These are phyloP conservation scores for Paguma larvata DNA, from an alignment of 2,797 vertebrate genomes.

Conservation along the genomic window DNA sequence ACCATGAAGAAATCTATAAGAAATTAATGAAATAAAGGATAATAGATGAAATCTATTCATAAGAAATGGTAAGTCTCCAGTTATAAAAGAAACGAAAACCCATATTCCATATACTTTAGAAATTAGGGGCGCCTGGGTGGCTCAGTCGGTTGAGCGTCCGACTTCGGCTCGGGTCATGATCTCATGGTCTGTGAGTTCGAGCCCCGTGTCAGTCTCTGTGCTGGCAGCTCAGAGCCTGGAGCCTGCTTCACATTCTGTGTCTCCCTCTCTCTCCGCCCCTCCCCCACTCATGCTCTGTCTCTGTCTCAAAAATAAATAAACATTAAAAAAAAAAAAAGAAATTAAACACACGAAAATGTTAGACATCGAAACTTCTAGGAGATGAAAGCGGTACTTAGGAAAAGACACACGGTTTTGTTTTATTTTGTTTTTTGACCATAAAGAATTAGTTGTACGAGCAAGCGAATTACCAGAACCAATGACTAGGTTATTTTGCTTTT, in stretches of 20 bases:
- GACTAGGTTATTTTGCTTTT: constrained; percentile 36
- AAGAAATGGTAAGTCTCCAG: not conserved
- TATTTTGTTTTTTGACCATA: too few relatives aligned
- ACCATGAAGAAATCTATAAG: not conserved
- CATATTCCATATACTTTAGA: not conserved
- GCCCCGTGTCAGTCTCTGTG: too few relatives aligned
- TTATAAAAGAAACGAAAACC: not conserved
- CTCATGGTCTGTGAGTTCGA: too few relatives aligned
- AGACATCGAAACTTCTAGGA: not conserved
- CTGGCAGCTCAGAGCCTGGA: too few relatives aligned
- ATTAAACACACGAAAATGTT: not conserved
- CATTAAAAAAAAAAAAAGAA: too few relatives aligned
- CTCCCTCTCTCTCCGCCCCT: too few relatives aligned
- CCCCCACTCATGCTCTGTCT: too few relatives aligned
- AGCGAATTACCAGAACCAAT: not conserved
- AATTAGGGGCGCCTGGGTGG: too few relatives aligned
- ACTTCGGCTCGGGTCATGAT: too few relatives aligned
- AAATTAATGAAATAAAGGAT: not conserved
- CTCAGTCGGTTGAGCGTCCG: too few relatives aligned
- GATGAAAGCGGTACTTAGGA: not conserved
- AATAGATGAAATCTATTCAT: not conserved
- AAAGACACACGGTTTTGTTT: not conserved
- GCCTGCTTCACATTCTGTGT: too few relatives aligned
- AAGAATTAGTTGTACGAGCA: not conserved
- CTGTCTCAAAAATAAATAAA: too few relatives aligned